A percentile compares a stretch with the other conserved stretches of the same genome.
Conservation (phyloP, 2,113 vertebrate genomes). For the Cololabis saira region DNA sequence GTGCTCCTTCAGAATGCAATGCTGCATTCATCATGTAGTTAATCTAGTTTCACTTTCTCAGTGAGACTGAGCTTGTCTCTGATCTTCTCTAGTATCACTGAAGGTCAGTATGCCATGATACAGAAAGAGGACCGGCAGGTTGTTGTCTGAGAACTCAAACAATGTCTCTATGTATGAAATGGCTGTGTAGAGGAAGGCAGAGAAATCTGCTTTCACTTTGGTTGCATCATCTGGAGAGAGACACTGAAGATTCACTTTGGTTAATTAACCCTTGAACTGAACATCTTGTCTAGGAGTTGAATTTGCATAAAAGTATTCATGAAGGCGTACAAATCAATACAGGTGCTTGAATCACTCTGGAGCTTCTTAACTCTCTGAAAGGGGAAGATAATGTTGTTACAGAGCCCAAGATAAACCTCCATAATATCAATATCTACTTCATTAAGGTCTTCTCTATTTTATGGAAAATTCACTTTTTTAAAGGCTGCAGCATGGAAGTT, state of each 20-base stretch:
- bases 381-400: not conserved
- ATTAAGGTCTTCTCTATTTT: not conserved
- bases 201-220: conserved; percentile 16
- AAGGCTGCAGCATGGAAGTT: not conserved
- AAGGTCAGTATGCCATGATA: conserved; percentile 11
- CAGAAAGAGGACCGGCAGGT: conserved; percentile 32
- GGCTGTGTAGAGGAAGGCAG: conserved; percentile 35
- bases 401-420: conserved; percentile 11
- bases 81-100: conserved; percentile 15
- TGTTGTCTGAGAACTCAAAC: conserved; percentile 37
- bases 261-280: conserved; percentile 13
- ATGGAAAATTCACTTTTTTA: not conserved
- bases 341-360: conserved; percentile 2
- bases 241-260: not conserved
- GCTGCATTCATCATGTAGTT: not conserved
- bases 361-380: conserved; percentile 20
- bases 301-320: not conserved
- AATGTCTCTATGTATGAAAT: conserved; percentile 42
- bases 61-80: conserved; percentile 10
- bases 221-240: not conserved
- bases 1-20: too few relatives aligned
- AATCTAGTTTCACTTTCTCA: conserved; percentile 19
- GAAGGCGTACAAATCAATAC: conserved; percentile 7
- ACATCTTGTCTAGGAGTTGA: conserved; percentile 13
- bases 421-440: not conserved